Percentiles rank a stretch among this genome's conserved stretches.
Evolutionary conservation across 2,113 vertebrate genomes (phyloP).

Genomic region (Bubalus kerabau): DNA sequence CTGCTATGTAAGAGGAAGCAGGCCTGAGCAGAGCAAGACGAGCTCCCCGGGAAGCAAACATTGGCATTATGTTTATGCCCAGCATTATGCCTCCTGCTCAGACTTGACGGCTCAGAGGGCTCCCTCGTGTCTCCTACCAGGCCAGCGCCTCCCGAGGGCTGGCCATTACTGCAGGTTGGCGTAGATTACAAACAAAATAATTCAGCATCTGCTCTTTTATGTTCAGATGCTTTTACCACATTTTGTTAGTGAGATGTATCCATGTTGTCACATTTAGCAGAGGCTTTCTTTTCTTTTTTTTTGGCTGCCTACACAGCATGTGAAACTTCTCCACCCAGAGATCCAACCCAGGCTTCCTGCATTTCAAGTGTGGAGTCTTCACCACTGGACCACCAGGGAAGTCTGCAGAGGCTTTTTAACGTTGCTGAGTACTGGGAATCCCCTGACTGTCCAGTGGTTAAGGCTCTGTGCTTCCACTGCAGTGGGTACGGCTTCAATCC

Average conservation of each 20-base stretch:
- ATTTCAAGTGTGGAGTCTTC: background rate
- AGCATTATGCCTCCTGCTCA: background rate
- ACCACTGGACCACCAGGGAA: background rate
- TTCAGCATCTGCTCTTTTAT: background rate
- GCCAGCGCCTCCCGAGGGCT: background rate
- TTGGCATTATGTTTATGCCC: background rate
- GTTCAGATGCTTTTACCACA: background rate
- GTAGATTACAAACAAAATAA: background rate
- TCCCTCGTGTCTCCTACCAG: background rate
- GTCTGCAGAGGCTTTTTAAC: background rate
- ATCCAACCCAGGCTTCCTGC: background rate
- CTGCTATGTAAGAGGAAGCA: background rate
- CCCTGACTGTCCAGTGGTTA: background rate
- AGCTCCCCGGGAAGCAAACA: no score
- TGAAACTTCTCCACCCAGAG: background rate
- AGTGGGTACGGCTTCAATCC: accelerated
- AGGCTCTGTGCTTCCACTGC: background rate
- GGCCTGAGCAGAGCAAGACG: background rate
- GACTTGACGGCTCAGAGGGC: accelerated
- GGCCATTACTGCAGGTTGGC: background rate
- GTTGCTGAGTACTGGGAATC: background rate
- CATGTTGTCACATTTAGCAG: background rate
- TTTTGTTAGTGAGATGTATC: background rate
- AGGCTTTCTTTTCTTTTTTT: background rate
- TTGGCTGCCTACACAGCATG: background rate